These are phyloP conservation scores for Oxystoma pomonae DNA, from an alignment of 2,888 invertebrate genomes.

Conservation along the genomic window DNA sequence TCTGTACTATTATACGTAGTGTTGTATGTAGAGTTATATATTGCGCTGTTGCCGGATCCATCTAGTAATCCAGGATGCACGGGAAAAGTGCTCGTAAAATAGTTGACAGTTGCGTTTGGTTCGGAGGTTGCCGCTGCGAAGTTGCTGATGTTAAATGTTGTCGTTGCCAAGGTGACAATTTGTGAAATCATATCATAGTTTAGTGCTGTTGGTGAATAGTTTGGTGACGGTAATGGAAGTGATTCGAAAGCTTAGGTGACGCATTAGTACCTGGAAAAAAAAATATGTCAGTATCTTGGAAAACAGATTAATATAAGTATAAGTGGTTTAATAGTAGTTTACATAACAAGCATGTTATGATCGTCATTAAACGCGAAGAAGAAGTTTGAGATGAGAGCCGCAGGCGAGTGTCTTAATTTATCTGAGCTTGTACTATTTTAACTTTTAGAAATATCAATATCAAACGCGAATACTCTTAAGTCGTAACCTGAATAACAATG, in stretches of 20 bases:
- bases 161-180: constrained; percentile 34
- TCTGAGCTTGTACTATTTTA: no score
- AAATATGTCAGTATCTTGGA: no score
- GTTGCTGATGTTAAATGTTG: constrained; percentile 31
- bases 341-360: no score
- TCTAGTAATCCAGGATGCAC: not conserved
- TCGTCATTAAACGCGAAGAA: no score
- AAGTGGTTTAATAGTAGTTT: no score
- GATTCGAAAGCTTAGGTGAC: not conserved
- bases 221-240: not conserved
- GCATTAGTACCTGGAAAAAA: not conserved
- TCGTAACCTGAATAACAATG: no score
- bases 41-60: not conserved
- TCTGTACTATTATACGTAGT: not conserved
- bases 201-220: constrained; percentile 12
- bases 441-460: no score
- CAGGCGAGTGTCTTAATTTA: no score
- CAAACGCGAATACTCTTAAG: no score
- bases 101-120: constrained; percentile 28
- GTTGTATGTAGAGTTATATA: not conserved
- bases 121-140: constrained; percentile 23
- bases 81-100: constrained; percentile 1
- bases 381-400: no score
- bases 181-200: constrained; percentile 46
- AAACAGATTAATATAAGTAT: no score